These are phyloP conservation scores for Muschampia staudingeri DNA, from an alignment of 2,888 invertebrate species.

Conservation along the genomic window DNA sequence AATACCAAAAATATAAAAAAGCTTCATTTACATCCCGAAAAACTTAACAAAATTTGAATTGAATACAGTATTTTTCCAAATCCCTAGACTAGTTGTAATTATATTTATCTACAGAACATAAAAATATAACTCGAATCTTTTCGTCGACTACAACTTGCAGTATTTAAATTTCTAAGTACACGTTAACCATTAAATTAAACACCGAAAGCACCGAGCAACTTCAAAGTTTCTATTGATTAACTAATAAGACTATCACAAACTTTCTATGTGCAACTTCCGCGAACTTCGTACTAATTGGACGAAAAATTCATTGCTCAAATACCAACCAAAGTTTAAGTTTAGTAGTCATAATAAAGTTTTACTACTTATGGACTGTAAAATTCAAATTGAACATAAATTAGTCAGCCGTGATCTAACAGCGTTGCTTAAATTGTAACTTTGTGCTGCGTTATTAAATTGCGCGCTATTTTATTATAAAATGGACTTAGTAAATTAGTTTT, in stretches of 20 bases:
- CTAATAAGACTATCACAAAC: constrained; percentile 61
- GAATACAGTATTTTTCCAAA: no score
- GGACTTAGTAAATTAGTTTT: constrained; percentile 34
- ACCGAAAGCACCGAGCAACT: constrained; percentile 20
- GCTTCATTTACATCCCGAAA: no score
- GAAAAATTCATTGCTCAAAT: constrained; percentile 66
- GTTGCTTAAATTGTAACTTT: constrained; percentile 73
- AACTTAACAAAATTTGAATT: no score
- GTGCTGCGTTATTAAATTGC: constrained; percentile 68
- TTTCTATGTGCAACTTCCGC: constrained; percentile 56
- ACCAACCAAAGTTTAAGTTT: constrained; percentile 67
- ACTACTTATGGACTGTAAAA: constrained; percentile 77
- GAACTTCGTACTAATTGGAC: constrained; percentile 63
- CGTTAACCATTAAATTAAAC: constrained; percentile 22
- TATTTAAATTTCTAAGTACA: background rate
- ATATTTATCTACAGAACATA: background rate
- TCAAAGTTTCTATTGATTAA: constrained; percentile 44
- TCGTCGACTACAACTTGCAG: background rate
- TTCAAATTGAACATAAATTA: constrained; percentile 83
- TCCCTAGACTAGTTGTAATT: no score
- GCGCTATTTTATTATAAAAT: constrained; percentile 55
- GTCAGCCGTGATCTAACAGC: constrained; percentile 72
- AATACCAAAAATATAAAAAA: no score
- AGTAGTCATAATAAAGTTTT: constrained; percentile 75
- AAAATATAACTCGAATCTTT: background rate